Base-by-base conservation (phyloP, 2,113 vertebrate species). In the Tupaia tana region DNA sequence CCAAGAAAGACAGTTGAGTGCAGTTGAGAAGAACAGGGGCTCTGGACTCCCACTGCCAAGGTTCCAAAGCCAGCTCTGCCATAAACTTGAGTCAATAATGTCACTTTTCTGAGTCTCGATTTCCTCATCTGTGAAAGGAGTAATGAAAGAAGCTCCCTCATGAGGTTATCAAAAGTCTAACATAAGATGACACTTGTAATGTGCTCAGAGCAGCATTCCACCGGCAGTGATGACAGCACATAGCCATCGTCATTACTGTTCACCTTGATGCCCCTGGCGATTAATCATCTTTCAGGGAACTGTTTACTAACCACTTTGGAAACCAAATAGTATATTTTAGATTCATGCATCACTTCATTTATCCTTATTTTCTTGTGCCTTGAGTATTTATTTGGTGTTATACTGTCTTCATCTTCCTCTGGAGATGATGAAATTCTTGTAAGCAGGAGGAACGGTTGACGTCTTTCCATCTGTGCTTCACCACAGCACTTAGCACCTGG, bases 241-340 rank as follows among this genome's bases (percentile, higher is more conserved):
- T 6, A 10, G 9, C 66, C 16, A 1, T 52, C 24, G 3, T 0
- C 1, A 2, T 54, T 18, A 2, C 9, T 66, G 54, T 73, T 34
- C 18, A 27, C 1, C 0, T 1, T 3, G 3, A 34, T 24, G 9
- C 6, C n/a, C 3, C 0, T 15, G 4, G 24, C 27, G 58, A 0
- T 5, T 54, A 25, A 43, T 43, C 18, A 12, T 20, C n/a, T 16
- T 27, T 10, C n/a, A 67, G 34, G 25, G 7, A 69, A 1, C 43
- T 15, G 10, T 25, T 71, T 19, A 3, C 9, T 25, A 24, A 22
- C 13, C 13, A 18, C 31, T 67, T 67, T 13, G 22, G 29, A 90
- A 95, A 52, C 6, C 58, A 56, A 7, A 64, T n/a, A 11, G 22
- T 2, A 7, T 73, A 93, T 91, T 80, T 74, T 84, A 29, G 8